Conservation (phyloP, 2,113 vertebrate genomes). For the Daubentonia madagascariensis region DNA sequence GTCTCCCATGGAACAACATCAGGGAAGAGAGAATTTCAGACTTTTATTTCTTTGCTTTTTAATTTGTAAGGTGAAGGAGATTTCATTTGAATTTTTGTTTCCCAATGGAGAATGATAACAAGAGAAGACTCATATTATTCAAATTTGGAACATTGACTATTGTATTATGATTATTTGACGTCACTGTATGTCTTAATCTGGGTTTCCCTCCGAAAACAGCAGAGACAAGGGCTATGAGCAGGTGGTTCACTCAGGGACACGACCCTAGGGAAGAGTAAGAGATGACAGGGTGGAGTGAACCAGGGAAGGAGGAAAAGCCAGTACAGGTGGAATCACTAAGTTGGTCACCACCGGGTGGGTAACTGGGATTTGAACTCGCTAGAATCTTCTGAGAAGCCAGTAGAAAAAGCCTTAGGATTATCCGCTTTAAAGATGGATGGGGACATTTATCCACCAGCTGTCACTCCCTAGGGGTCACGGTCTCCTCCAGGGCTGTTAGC, state of each 20-base stretch:
- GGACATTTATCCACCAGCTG: background rate
- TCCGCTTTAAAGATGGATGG: background rate
- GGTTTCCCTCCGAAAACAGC: background rate
- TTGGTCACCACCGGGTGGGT: background rate
- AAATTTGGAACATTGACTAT: too few species aligned
- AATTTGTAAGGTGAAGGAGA: background rate
- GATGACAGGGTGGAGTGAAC: too few species aligned
- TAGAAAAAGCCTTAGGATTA: background rate
- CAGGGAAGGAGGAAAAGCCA: too few species aligned
- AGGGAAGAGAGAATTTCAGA: background rate
- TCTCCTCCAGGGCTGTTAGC: too few species aligned
- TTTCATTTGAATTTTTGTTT: background rate
- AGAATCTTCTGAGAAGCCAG: background rate
- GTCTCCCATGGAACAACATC: background rate
- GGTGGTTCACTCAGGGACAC: background rate
- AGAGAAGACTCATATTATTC: too few species aligned
- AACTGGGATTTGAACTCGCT: background rate
- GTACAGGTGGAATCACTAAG: background rate
- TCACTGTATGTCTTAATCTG: background rate
- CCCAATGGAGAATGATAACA: background rate
- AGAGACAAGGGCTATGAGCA: background rate
- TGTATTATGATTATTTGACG: background rate
- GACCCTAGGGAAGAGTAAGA: background rate
- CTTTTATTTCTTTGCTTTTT: background rate
- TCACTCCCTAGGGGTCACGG: background rate